Percentiles rank a stretch among this genome's conserved stretches.
Evolutionary conservation across 1,140 invertebrate genomes (phyloP).

Genomic region (Anastrepha obliqua): DNA sequence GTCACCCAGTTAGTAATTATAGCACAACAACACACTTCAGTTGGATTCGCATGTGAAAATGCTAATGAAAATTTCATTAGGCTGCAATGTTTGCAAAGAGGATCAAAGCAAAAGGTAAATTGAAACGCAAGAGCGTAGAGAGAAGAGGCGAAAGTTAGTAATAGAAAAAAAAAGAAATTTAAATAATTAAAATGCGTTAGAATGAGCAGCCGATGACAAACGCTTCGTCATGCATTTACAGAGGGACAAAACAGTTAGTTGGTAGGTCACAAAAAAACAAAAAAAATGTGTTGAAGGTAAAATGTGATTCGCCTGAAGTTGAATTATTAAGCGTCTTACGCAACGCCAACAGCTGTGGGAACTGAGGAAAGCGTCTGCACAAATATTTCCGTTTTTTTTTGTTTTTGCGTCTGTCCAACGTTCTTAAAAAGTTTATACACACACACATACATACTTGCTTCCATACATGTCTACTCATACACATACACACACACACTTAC

Average conservation of each 20-base stretch:
- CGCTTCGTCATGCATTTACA: too few species aligned
- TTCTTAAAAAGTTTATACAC: neutral
- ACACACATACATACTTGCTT: too few species aligned
- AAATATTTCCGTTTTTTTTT: neutral
- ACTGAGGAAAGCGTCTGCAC: conserved; percentile 1
- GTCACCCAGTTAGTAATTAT: neutral
- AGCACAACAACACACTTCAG: neutral
- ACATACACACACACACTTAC: too few species aligned
- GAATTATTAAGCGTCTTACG: neutral
- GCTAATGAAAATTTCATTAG: neutral
- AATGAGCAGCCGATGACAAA: too few species aligned
- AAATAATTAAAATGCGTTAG: too few species aligned
- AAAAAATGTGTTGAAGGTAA: neutral
- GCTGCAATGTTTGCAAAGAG: neutral
- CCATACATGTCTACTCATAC: too few species aligned
- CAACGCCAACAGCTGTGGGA: neutral
- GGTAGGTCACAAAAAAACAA: neutral
- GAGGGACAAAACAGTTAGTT: neutral
- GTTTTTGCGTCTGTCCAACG: neutral
- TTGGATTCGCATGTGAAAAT: neutral
- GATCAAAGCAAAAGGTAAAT: neutral
- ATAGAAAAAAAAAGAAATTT: too few species aligned
- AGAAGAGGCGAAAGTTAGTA: too few species aligned
- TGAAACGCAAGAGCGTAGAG: too few species aligned
- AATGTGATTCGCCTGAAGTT: neutral